Evolutionary conservation across 2,113 vertebrate species (phyloP).

Genomic region (Catagonus wagneri): DNA sequence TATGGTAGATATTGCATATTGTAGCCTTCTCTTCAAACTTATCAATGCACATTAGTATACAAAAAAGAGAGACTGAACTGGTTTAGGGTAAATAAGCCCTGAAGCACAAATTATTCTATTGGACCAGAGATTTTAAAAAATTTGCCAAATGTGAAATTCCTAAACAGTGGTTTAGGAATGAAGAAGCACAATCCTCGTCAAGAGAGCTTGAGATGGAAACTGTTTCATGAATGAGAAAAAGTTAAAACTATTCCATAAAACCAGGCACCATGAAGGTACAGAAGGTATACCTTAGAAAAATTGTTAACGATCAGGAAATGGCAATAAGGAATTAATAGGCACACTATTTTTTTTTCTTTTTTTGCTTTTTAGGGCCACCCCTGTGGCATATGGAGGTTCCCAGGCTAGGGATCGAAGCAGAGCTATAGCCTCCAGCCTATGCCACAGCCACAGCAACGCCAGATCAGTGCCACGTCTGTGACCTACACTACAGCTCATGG

Average conservation of each 20-base stretch:
- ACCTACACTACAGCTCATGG: too few relatives aligned
- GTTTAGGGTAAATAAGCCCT: neutral
- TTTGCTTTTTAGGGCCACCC: too few relatives aligned
- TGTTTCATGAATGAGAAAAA: neutral
- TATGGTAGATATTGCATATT: neutral
- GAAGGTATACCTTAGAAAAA: neutral
- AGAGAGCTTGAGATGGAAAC: neutral
- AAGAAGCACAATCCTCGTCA: neutral
- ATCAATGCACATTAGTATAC: neutral
- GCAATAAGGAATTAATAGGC: neutral
- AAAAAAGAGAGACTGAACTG: neutral
- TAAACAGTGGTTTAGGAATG: neutral
- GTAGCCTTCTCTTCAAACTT: neutral
- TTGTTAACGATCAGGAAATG: neutral
- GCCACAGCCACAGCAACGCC: too few relatives aligned
- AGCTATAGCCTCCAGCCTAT: too few relatives aligned
- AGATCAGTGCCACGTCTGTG: too few relatives aligned
- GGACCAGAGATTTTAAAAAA: neutral
- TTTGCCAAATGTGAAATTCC: neutral
- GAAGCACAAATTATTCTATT: neutral
- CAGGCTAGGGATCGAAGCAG: too few relatives aligned
- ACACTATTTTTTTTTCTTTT: neutral
- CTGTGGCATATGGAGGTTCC: too few relatives aligned
- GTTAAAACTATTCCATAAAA: neutral
- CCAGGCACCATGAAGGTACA: neutral